Evolutionary conservation across 2,113 vertebrate species (phyloP).

Genomic region (Ailuropoda melanoleuca): DNA sequence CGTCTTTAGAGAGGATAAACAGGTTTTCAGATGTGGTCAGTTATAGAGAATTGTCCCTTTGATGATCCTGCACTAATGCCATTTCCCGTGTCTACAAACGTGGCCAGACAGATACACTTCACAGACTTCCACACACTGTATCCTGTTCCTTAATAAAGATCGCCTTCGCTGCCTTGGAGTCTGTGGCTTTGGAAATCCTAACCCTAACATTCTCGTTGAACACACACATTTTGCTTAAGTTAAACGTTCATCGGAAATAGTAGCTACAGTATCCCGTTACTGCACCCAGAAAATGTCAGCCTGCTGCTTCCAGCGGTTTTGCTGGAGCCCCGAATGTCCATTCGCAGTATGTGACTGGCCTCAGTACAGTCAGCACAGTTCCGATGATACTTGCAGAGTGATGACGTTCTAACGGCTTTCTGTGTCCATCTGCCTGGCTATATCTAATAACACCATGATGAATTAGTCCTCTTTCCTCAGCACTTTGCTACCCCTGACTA

Average conservation of each 20-base stretch:
- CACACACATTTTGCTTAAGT: not conserved
- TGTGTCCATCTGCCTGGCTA: not conserved
- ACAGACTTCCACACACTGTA: not conserved
- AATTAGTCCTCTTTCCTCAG: not conserved
- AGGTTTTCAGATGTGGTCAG: not conserved
- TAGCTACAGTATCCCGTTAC: not conserved
- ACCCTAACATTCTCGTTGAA: conserved; percentile 6
- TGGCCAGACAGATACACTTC: not conserved
- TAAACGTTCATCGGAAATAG: not conserved
- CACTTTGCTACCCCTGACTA: not conserved
- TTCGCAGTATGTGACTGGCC: not conserved
- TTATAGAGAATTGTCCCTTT: not conserved
- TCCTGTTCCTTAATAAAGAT: not conserved
- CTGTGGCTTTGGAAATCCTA: not conserved
- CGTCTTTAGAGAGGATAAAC: not conserved
- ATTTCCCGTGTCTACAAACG: not conserved
- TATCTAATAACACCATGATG: not conserved
- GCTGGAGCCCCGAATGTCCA: not conserved
- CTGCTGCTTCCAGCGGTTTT: not conserved
- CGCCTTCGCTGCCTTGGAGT: not conserved
- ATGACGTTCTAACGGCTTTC: not conserved
- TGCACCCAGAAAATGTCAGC: not conserved
- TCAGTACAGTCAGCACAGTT: not conserved
- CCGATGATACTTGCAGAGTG: not conserved
- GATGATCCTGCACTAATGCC: not conserved